These are phyloP conservation scores for Lepidurus arcticus DNA, from an alignment of 1,140 invertebrate genomes.

Conservation along the genomic window DNA sequence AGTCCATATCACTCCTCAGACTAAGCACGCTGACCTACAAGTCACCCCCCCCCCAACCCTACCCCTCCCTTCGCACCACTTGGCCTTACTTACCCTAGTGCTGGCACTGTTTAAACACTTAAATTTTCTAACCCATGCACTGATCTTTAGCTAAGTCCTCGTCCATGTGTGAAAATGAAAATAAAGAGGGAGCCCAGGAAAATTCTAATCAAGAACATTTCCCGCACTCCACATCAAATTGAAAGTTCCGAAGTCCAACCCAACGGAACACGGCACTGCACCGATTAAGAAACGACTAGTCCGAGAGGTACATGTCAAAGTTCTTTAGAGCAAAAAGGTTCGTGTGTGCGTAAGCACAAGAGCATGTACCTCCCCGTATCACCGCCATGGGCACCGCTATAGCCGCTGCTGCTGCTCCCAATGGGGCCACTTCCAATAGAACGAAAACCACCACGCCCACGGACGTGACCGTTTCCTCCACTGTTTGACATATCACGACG, in stretches of 20 bases:
- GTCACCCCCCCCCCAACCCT: background rate
- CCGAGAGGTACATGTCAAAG: slow-evolving; percentile 25
- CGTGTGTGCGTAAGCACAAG: background rate
- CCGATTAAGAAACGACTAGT: background rate
- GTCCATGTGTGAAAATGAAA: slow-evolving; percentile 10
- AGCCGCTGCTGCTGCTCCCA: slow-evolving; percentile 36
- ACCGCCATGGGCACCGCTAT: slow-evolving; percentile 35
- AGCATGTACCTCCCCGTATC: background rate
- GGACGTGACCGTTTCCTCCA: slow-evolving; percentile 4
- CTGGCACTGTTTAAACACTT: background rate
- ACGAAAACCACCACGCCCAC: background rate
- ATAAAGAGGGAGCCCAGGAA: slow-evolving; percentile 13
- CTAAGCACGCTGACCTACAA: background rate
- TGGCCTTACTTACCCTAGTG: slow-evolving; percentile 3
- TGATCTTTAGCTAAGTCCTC: slow-evolving; percentile 5
- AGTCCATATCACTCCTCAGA: background rate
- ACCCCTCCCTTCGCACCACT: background rate
- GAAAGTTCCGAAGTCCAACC: slow-evolving; percentile 18
- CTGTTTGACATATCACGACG: background rate
- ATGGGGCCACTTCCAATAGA: slow-evolving; percentile 3
- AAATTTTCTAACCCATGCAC: slow-evolving; percentile 18
- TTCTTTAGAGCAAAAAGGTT: slow-evolving; percentile 35
- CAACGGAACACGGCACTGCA: slow-evolving; percentile 5
- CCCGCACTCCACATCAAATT: background rate
- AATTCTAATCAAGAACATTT: slow-evolving; percentile 32